A percentile compares a stretch with the other conserved stretches of the same genome.
Evolutionary conservation across 2,113 vertebrate species (phyloP).

Genomic region (Calidris pygmaea): DNA sequence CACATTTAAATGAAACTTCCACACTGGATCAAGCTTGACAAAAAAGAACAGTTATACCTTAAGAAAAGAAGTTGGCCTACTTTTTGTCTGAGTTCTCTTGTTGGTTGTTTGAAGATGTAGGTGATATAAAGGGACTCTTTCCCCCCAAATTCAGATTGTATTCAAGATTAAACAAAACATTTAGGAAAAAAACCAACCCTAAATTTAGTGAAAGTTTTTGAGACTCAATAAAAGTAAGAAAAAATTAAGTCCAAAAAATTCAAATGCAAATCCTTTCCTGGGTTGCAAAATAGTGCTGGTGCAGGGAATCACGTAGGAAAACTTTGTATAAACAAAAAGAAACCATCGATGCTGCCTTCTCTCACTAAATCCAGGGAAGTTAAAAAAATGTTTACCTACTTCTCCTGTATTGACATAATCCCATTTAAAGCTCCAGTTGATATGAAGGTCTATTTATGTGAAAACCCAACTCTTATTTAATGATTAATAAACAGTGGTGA

Average conservation of each 20-base stretch:
- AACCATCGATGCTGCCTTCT: background rate
- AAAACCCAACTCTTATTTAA: background rate
- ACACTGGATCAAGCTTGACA: background rate
- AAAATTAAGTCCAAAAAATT: background rate
- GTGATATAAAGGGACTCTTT: background rate
- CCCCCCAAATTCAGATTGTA: background rate
- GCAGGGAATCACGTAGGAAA: background rate
- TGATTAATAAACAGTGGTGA: background rate
- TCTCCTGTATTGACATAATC: background rate
- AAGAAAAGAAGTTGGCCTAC: background rate
- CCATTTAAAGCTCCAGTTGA: background rate
- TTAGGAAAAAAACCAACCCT: background rate
- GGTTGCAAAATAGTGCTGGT: background rate
- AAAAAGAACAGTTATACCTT: slow-evolving; percentile 2
- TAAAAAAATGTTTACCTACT: background rate
- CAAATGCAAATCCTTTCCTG: background rate
- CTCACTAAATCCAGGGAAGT: background rate
- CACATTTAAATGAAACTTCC: slow-evolving; percentile 29
- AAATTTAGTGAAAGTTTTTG: background rate
- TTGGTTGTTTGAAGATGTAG: background rate
- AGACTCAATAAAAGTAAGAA: background rate
- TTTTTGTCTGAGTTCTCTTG: slow-evolving; percentile 10
- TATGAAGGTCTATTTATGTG: background rate
- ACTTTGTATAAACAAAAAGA: background rate
- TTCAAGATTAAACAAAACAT: background rate